Percentiles rank a stretch among this genome's conserved stretches.
Evolutionary conservation across 2,797 vertebrate species (phyloP).

Genomic region (Prionace glauca): DNA sequence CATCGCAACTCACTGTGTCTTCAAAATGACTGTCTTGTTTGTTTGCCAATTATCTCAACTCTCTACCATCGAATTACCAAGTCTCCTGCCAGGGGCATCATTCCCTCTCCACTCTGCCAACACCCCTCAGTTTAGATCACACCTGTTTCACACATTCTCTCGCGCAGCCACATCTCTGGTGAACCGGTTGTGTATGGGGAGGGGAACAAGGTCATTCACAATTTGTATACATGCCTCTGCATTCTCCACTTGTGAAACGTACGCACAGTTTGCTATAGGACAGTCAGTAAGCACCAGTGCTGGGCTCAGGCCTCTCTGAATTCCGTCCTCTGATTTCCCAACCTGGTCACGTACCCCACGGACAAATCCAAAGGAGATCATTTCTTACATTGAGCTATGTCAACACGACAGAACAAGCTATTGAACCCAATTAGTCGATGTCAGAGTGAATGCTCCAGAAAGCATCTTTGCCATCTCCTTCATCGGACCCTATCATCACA

Average conservation of each 20-base stretch:
- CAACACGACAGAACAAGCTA: neutral
- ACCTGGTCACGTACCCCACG: neutral
- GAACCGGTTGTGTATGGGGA: neutral
- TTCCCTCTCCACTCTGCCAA: no score
- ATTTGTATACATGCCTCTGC: neutral
- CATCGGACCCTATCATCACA: neutral
- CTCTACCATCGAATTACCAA: no score
- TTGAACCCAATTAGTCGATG: neutral
- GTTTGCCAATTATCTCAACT: no score
- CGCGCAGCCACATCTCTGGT: neutral
- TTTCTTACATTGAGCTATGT: neutral
- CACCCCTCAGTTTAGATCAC: no score
- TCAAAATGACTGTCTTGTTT: no score
- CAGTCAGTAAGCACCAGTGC: neutral
- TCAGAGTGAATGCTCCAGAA: neutral
- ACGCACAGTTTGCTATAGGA: neutral
- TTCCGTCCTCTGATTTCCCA: neutral
- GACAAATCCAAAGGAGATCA: neutral
- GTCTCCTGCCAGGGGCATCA: no score
- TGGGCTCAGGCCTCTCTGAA: neutral
- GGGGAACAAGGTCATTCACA: neutral
- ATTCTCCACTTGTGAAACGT: neutral
- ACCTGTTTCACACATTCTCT: no score
- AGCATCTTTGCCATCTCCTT: neutral
- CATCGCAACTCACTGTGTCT: no score